Percentiles rank a stretch among this genome's conserved stretches.
Conservation (phyloP, 1,140 invertebrate genomes). For the Lepidurus couesii region DNA sequence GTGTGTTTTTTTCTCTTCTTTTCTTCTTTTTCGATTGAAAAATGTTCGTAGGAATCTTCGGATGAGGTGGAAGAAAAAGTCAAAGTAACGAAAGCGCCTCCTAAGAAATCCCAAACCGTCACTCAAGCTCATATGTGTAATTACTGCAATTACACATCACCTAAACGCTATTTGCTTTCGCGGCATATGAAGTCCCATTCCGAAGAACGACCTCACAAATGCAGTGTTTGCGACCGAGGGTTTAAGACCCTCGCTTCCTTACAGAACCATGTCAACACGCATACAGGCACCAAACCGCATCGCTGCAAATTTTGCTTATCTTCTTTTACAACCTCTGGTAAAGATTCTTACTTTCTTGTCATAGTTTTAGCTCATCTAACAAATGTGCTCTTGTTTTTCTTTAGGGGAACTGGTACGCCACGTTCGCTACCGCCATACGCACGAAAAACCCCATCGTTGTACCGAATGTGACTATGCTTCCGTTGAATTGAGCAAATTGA, state of each 20-base stretch:
- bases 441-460: constrained; percentile 93
- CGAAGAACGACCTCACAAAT: constrained; percentile 90
- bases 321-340: constrained; percentile 88
- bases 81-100: constrained; percentile 56
- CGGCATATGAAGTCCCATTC: constrained; percentile 95
- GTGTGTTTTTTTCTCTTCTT: constrained; percentile 30
- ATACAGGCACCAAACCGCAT: constrained; percentile 92
- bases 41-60: constrained; percentile 51
- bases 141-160: constrained; percentile 83
- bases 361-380: neutral
- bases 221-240: constrained; percentile 85
- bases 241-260: constrained; percentile 91
- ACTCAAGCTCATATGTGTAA: constrained; percentile 74
- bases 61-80: constrained; percentile 61
- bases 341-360: constrained; percentile 32
- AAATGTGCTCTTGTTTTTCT: constrained; percentile 28
- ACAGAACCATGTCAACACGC: constrained; percentile 94
- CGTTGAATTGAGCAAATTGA: constrained; percentile 87
- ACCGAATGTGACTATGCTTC: constrained; percentile 90
- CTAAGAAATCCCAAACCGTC: constrained; percentile 63
- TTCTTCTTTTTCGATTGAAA: too few species aligned
- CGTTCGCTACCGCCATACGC: constrained; percentile 84
- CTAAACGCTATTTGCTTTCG: constrained; percentile 80
- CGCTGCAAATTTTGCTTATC: constrained; percentile 88
- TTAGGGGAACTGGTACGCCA: constrained; percentile 86